A percentile compares a stretch with the other conserved stretches of the same genome.
Conservation (phyloP, 1,140 invertebrate species). For the Linepithema humile region DNA sequence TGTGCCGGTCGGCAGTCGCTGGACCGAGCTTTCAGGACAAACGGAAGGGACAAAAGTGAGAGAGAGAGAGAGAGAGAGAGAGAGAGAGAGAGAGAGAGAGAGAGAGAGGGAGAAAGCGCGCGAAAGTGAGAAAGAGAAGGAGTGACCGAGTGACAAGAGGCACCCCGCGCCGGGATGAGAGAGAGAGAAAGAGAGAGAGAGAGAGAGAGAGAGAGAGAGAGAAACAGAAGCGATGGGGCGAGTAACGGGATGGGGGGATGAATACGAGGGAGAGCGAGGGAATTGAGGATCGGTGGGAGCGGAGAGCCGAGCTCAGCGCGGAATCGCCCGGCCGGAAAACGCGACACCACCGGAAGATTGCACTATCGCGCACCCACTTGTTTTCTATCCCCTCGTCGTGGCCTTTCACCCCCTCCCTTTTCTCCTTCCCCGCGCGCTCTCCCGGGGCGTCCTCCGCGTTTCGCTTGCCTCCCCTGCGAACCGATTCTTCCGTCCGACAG, state of each 20-base stretch:
- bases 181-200: not conserved
- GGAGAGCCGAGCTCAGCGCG: conserved; percentile 71
- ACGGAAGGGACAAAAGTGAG: conserved; percentile 21
- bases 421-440: not conserved
- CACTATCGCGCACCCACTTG: conserved; percentile 79
- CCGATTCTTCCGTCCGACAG: conserved; percentile 44
- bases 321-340: conserved; percentile 77
- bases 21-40: conserved; percentile 32
- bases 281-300: conserved; percentile 66
- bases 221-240: not conserved
- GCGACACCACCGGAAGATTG: conserved; percentile 79
- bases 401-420: conserved; percentile 49
- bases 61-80: conserved; percentile 19
- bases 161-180: not conserved
- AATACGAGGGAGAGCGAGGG: conserved; percentile 55
- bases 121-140: not conserved
- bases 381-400: conserved; percentile 69
- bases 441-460: conserved; percentile 5
- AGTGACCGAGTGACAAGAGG: conserved; percentile 38
- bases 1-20: conserved; percentile 13
- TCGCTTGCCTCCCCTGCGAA: conserved; percentile 15
- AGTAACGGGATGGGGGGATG: not conserved
- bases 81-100: not conserved
- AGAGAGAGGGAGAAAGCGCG: too few relatives aligned
- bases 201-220: conserved; percentile 48